phyloP scores from a whole-genome alignment of 2,888 invertebrate genomes.

The Melanostoma mellinum region DNA sequence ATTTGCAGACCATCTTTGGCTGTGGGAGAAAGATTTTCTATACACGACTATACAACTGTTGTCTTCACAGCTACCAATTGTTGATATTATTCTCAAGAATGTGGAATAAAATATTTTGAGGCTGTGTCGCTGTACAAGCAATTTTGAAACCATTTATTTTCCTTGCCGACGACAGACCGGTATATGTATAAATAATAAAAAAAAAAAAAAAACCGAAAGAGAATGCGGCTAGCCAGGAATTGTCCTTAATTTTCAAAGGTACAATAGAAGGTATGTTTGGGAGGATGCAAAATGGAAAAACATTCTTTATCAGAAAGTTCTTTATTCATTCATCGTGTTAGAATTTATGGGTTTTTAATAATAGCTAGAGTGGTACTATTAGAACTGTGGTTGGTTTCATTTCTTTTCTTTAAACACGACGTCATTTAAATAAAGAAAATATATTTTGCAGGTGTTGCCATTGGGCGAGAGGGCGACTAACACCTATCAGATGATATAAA shows the following conservation, averaged over 20 bases:
- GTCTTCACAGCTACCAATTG: slow-evolving; percentile 48
- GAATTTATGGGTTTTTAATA: too few species aligned
- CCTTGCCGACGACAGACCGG: slow-evolving; percentile 17
- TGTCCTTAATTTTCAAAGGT: slow-evolving; percentile 47
- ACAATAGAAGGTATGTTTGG: slow-evolving; percentile 15
- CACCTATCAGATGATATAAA: too few species aligned
- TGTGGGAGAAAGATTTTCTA: not conserved
- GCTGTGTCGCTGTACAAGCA: slow-evolving; percentile 46
- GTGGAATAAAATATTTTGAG: slow-evolving; percentile 67
- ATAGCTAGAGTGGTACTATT: too few species aligned
- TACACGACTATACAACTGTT: not conserved
- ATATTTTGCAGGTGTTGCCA: too few species aligned
- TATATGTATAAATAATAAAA: slow-evolving; percentile 8
- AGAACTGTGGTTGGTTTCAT: too few species aligned
- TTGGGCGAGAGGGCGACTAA: too few species aligned
- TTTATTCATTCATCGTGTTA: too few species aligned
- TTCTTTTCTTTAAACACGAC: too few species aligned
- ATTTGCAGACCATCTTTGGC: slow-evolving; percentile 41
- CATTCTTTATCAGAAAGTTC: too few species aligned
- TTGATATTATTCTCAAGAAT: slow-evolving; percentile 65
- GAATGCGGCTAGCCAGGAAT: slow-evolving; percentile 26
- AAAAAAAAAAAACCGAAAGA: not conserved
- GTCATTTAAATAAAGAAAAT: too few species aligned
- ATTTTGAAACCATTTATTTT: slow-evolving; percentile 51
- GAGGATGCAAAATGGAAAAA: too few species aligned